Conservation (phyloP, 2,888 invertebrate genomes). For the Gibbula magus region DNA sequence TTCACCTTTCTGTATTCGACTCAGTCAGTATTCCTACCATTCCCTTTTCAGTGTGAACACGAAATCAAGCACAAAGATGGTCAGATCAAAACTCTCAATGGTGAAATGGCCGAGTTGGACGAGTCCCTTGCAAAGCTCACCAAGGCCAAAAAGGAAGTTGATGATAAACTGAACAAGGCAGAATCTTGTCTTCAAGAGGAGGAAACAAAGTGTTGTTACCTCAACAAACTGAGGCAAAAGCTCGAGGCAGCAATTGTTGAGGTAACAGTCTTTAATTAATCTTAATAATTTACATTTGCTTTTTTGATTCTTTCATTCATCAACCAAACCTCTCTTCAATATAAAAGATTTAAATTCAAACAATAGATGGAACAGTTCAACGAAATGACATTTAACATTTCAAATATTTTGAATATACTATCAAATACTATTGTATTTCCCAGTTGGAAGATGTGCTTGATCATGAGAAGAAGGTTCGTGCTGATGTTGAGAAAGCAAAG, state of each 20-base stretch:
- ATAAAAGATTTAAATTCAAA: no score
- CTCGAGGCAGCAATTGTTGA: conserved; percentile 99
- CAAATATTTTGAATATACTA: no score
- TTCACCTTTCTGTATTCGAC: no score
- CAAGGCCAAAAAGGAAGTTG: conserved; percentile 99
- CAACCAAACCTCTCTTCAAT: no score
- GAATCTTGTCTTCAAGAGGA: conserved; percentile 82
- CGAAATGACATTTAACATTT: no score
- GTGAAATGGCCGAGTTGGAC: conserved; percentile 98
- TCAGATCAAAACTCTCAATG: conserved; percentile 87
- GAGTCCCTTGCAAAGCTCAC: conserved; percentile 99
- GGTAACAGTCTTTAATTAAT: not conserved
- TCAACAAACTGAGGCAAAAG: conserved; percentile 99
- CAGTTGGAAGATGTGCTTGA: conserved; percentile 96
- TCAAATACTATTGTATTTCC: not conserved
- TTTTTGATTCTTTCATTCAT: no score
- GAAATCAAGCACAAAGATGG: conserved; percentile 99
- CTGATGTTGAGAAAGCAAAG: conserved; percentile 97
- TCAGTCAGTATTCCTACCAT: no score
- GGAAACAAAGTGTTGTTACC: conserved; percentile 99
- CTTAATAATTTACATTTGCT: no score
- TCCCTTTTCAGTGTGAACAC: conserved; percentile 82
- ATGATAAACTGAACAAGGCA: conserved; percentile 81
- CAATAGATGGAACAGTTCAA: no score
- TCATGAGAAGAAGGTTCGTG: conserved; percentile 98